Conservation (phyloP, 2,888 invertebrate genomes). For the Aphodius granarius region DNA sequence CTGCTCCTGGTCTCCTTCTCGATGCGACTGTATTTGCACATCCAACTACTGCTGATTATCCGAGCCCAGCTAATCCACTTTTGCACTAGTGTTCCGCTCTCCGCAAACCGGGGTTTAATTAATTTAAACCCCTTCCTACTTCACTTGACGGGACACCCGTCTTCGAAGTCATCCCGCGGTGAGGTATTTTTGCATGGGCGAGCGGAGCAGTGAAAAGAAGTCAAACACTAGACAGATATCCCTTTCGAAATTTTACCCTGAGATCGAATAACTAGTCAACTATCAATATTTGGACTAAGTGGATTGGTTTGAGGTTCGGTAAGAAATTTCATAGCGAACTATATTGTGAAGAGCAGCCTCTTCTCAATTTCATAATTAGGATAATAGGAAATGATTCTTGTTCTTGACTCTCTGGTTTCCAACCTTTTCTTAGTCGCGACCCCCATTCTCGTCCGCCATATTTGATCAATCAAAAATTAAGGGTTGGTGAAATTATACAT, state of each 20-base stretch:
- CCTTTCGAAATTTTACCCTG: neutral
- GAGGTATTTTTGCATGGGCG: neutral
- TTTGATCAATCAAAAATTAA: no score
- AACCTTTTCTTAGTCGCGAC: no score
- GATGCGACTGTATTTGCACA: conserved; percentile 44
- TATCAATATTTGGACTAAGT: neutral
- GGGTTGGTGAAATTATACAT: no score
- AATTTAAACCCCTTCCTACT: conserved; percentile 32
- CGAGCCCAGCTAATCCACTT: conserved; percentile 42
- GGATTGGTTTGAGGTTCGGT: neutral
- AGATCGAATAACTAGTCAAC: neutral
- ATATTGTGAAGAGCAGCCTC: neutral
- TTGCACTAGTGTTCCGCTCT: conserved; percentile 35
- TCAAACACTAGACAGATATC: neutral
- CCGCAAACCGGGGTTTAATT: conserved; percentile 35
- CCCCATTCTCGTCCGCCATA: no score
- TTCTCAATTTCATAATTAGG: neutral
- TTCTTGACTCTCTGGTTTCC: no score
- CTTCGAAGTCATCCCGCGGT: neutral
- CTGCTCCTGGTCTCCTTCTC: conserved; percentile 31
- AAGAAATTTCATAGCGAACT: neutral
- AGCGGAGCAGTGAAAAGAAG: neutral
- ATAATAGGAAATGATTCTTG: neutral
- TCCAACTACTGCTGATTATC: conserved; percentile 41
- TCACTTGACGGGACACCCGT: conserved; percentile 3